phyloP scores from a whole-genome alignment of 1,140 invertebrate genomes.

The Drosophila cardini region DNA sequence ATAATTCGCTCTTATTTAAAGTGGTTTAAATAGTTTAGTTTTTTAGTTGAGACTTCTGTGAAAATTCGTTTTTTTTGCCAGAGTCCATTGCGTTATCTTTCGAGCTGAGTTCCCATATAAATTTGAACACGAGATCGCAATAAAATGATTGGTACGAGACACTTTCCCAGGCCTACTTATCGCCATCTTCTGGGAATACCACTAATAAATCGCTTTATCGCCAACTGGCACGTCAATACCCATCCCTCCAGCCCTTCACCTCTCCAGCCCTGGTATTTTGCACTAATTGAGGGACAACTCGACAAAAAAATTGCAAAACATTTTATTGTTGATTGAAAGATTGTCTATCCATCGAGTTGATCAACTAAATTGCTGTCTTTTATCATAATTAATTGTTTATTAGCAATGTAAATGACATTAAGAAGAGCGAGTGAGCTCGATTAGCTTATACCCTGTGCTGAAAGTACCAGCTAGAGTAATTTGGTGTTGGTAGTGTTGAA shows the following conservation, averaged over 20 bases:
- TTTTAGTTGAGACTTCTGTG: too few species aligned
- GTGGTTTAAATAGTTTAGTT: too few species aligned
- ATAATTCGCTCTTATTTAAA: too few species aligned
- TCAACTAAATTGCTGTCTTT: constrained; percentile 4
- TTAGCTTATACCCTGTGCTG: not conserved
- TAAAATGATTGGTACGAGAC: not conserved
- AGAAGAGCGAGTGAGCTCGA: not conserved
- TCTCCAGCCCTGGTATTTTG: not conserved
- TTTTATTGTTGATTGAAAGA: constrained; percentile 10
- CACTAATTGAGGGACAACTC: not conserved
- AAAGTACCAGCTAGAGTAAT: too few species aligned
- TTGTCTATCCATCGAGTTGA: constrained; percentile 7
- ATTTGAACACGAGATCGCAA: constrained; percentile 7
- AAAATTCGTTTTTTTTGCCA: too few species aligned
- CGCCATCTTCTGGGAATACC: constrained; percentile 4
- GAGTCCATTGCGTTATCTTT: not conserved
- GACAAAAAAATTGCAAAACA: not conserved
- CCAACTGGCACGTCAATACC: constrained; percentile 1
- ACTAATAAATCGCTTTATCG: constrained; percentile 8
- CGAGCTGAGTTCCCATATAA: not conserved
- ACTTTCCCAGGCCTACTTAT: constrained; percentile 10
- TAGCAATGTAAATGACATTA: not conserved
- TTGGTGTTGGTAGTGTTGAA: too few species aligned
- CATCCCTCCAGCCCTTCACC: not conserved
- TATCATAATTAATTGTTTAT: constrained; percentile 2